Base-by-base conservation (phyloP, 2,888 invertebrate species). In the Mellilla xanthometata region DNA sequence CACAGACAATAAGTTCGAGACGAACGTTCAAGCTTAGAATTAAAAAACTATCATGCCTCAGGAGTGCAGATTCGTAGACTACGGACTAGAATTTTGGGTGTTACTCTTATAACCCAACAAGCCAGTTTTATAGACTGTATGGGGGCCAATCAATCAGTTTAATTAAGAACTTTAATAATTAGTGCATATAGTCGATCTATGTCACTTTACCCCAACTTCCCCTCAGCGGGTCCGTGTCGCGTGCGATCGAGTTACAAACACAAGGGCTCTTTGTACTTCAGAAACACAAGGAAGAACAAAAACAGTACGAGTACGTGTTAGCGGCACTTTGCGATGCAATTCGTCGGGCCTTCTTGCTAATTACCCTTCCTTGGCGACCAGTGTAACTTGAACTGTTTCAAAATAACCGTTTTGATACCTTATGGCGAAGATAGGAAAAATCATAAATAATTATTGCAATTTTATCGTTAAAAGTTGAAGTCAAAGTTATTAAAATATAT, bases 301-400 rank as follows among this genome's bases (percentile, higher is more conserved):
- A 76, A 76, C 73, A 76, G 24, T 24, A 24, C 7, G 24, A n/a
- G 68, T 68, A 68, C 62, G 69, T 75, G 74, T 84, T 85, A 85
- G 78, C 81, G 76, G 78, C 82, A 81, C 81, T 84, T 77, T 61
- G 75, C 81, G 71, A 72, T 77, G 82, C 80, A 84, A 83, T 84
- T 77, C 77, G 60, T 66, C 73, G 53, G 61, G 58, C 70, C 53
- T 56, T 70, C 67, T 62, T 59, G 73, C 77, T 88, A 87, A 87
- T 87, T 85, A 82, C 68, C 49, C 50, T 49, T 52, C 51, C 56
- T 47, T 46, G 38, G 54, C 42, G 45, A 60, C 83, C 77, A 75
- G 7, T 11, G 3, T 39, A 52, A 39, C 3, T 9, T 30, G 41
- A 42, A 2, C 36, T 11, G 5, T 48, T 48, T 42, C 38, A 33